Evolutionary conservation across 2,113 vertebrate genomes (phyloP), one percentile per base, ranked within the genome.

Genomic region (Pimephales promelas): DNA sequence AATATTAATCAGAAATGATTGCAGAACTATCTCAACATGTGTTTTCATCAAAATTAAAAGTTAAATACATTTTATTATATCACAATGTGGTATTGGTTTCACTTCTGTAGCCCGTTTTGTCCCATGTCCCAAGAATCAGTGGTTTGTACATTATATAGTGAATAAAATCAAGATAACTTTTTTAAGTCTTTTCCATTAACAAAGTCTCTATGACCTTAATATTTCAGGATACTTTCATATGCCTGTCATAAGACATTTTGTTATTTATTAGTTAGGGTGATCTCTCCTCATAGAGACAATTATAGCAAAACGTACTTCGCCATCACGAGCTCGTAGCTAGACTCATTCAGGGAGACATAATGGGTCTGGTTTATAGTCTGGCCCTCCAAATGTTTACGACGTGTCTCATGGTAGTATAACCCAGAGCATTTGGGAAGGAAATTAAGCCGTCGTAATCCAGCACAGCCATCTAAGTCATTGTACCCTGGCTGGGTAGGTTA

Each of bases 311-410:
- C 9, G n/a, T 36, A n/a, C 49, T 54, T 28, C 79, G 79, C 45
- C 64, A 70, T 71, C 79, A 74, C 11, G 71, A 26, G 24, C 54
- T 81, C 72, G 56, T 62, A 80, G 68, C 24, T 54, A 54, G 77
- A 52, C 68, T 74, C 77, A 52, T 54, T 84, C 62, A 52, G 28
- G 24, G 72, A 79, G 59, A 70, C 52, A 24, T 82, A 72, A 81
- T 84, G 77, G 71, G 57, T 59, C 56, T 66, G 59, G 52, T 81
- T 84, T 84, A 68, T 36, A 68, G 62, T 75, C 80, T 75, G 82
- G 83, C 84, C 86, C 57, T 81, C 61, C 31, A 52, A 28, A 52
- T 79, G 78, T 79, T 82, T 56, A 73, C 57, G 73, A 72, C 79
- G 77, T 64, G 68, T 84, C 81, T 59, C 34, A 61, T 56, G 86